phyloP scores from a whole-genome alignment of 37 sponge, comb jelly and placozoan genomes.

The Cladorhizidae sp. region DNA sequence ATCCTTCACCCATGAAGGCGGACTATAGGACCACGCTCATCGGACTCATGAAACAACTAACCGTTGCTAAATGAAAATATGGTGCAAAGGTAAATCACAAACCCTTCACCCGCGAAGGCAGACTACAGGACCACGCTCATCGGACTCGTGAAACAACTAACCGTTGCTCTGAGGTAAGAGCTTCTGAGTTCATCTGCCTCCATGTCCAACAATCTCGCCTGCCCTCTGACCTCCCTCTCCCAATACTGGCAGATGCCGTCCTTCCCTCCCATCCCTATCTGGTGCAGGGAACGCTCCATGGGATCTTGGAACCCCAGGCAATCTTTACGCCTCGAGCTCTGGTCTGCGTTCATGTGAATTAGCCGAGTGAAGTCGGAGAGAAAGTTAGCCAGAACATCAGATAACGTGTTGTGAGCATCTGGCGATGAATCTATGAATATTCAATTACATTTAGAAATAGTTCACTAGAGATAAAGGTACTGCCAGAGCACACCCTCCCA shows the following conservation, averaged over 20 bases:
- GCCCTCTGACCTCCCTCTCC: constrained; percentile 13
- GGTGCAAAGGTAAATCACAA: too few relatives aligned
- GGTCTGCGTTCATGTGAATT: constrained; percentile 41
- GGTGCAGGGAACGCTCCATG: constrained; percentile 56
- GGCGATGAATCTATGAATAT: constrained; percentile 28
- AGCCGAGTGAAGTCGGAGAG: constrained; percentile 33
- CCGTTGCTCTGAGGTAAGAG: constrained; percentile 5
- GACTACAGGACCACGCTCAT: too few relatives aligned
- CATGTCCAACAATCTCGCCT: constrained; percentile 2
- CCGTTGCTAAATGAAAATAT: too few relatives aligned
- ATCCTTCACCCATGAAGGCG: too few relatives aligned
- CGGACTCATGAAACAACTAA: too few relatives aligned
- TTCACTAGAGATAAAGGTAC: too few relatives aligned
- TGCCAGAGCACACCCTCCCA: too few relatives aligned
- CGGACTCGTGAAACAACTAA: too few relatives aligned
- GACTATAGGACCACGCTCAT: too few relatives aligned
- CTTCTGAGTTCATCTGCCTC: not conserved
- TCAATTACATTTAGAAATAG: too few relatives aligned
- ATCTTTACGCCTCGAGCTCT: not conserved
- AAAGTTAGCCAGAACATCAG: constrained; percentile 61
- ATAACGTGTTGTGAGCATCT: constrained; percentile 43
- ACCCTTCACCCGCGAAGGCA: too few relatives aligned
- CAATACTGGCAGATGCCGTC: constrained; percentile 51
- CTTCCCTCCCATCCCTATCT: constrained; percentile 43
- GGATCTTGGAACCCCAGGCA: constrained; percentile 52